Base-by-base conservation (phyloP, 2,797 vertebrate species). In the Chelon labrosus region DNA sequence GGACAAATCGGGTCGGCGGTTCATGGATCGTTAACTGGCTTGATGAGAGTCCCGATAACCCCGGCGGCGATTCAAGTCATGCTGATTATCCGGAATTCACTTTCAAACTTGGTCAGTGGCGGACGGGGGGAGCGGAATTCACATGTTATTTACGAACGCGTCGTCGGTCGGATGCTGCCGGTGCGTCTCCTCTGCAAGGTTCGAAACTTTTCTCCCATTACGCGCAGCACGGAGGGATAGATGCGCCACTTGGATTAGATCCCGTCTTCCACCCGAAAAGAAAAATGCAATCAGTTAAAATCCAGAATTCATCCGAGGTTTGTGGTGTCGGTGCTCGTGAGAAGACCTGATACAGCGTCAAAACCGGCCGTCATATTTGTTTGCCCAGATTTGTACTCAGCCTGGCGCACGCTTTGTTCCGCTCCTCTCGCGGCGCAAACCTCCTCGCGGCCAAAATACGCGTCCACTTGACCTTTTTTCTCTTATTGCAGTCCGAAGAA, bases 201-300 rank as follows among this genome's bases (percentile, higher is more conserved):
- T 87, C 80, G 51, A 90, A 92, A 92, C 90, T 93, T 94, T 91
- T 92, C 87, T 92, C 89, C 90, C 91, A 91, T 93, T 84, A 90
- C 92, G 89, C 89, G 73, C 83, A 47, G 54, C n/a, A 65, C 63
- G 22, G 31, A 35, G 67, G 57, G 50, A 70, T 0, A 37, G 72
- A 77, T 73, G 82, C 83, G 77, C 81, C 55, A 39, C 74, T 10
- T 25, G 86, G 76, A 58, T 73, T 13, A 55, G 55, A 72, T 51
- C 50, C 70, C 31, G 61, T 37, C 37, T 14, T 11, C n/a, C 7
- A 50, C 20, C 42, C 19, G 65, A 11, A 1, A 12, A 20, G 10
- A 11, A n/a, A 13, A 57, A 19, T 11, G 10, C 12, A 50, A 42
- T 35, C 0, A 20, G 64, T 54, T 17, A 61, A 13, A 52, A n/a